Base-by-base conservation (phyloP, 2,797 vertebrate genomes). In the Sphenopsis melanotis region DNA sequence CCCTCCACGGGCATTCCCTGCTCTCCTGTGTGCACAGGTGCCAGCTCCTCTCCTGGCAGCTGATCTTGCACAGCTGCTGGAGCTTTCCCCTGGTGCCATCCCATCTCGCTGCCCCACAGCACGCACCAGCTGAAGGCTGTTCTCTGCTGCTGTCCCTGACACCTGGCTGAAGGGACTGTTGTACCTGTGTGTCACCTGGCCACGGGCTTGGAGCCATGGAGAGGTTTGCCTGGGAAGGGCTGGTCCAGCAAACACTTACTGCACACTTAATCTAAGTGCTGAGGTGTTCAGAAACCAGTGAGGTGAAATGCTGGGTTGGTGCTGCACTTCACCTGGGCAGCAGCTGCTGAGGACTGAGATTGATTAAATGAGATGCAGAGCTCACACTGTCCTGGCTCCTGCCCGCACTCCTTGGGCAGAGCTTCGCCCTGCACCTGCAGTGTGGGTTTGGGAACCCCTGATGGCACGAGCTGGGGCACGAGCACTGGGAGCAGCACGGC, bases 171-270 rank as follows among this genome's bases (percentile, higher is more conserved):
- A 47, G 60, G 24, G 15, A 19, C 7, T 7, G 8, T 2, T 34
- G 11, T 3, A 16, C 59, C 57, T 53, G 26, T 0, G 0, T 4
- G 2, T 11, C 32, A 9, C n/a, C 46, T 34, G 60, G 6, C n/a
- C n/a, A 2, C 0, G 1, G 36, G n/a, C 36, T 55, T 21, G 50
- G 41, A 42, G 21, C 30, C 50, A 6, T 1, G 4, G 29, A 5
- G 39, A 12, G 21, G 2, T 39, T 6, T 2, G 17, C 10, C 29
- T 41, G 63, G 53, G 66, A 26, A 27, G 69, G 49, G 41, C 29
- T 70, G 63, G 23, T 26, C 41, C 15, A 5, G 52, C 49, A 7
- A 23, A 6, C 30, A 1, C 12, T 7, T 1, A 2, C 6, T 11
- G 32, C 30, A 30, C 13, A 1, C 14, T 24, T 12, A 1, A 1